These are phyloP conservation scores for Agrotis ipsilon DNA, from an alignment of 2,888 invertebrate species.

Conservation along the genomic window DNA sequence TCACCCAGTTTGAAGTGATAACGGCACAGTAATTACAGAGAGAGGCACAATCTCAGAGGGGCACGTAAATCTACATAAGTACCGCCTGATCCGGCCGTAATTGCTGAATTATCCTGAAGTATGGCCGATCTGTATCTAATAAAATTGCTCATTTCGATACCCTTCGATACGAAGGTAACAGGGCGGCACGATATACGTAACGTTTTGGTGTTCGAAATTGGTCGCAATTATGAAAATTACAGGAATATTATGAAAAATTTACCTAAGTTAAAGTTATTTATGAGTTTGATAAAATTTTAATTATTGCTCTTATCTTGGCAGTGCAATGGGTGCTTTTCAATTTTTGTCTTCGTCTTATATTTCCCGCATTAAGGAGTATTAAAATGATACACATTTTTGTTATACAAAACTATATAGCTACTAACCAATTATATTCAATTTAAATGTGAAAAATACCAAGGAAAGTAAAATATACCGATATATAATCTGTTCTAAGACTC, in stretches of 20 bases:
- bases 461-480: no score
- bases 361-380: no score
- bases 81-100: constrained; percentile 40
- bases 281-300: no score
- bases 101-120: constrained; percentile 50
- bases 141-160: constrained; percentile 51
- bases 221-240: constrained; percentile 1
- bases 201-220: constrained; percentile 27
- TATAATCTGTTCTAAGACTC: no score
- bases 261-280: no score
- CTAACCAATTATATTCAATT: no score
- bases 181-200: constrained; percentile 1
- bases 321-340: no score
- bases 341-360: no score
- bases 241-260: neutral
- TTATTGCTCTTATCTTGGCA: no score
- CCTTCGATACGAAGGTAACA: constrained; percentile 21
- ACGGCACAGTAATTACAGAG: constrained; percentile 38
- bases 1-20: constrained; percentile 34
- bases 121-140: constrained; percentile 53
- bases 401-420: no score
- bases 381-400: no score
- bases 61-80: constrained; percentile 51
- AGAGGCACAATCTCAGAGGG: constrained; percentile 18
- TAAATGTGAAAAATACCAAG: no score